Percentiles rank a stretch among this genome's conserved stretches.
Conservation (phyloP, 2,888 invertebrate genomes). For the Diaprepes abbreviatus region DNA sequence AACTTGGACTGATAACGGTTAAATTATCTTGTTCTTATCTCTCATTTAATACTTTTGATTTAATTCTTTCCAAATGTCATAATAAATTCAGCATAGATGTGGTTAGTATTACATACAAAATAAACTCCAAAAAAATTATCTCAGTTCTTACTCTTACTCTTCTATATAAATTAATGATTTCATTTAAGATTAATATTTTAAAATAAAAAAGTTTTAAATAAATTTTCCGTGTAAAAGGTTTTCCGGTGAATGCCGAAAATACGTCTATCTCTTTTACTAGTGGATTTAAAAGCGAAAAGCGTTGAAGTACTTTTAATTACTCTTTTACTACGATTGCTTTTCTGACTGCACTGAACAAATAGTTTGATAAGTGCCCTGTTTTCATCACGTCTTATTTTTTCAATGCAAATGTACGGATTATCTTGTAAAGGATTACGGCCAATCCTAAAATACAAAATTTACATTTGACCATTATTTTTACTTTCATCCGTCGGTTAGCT, state of each 20-base stretch:
- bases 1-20: too few species aligned
- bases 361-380: not conserved
- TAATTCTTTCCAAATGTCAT: too few species aligned
- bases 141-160: too few species aligned
- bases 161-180: not conserved
- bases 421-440: conserved; percentile 34
- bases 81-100: too few species aligned
- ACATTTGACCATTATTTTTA: conserved; percentile 50
- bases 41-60: too few species aligned
- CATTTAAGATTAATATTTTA: not conserved
- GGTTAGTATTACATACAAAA: too few species aligned
- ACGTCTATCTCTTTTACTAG: not conserved
- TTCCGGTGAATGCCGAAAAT: not conserved
- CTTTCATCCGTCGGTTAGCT: conserved; percentile 43
- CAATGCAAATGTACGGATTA: conserved; percentile 41
- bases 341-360: conserved; percentile 1
- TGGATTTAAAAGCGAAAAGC: not conserved
- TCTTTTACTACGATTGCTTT: not conserved
- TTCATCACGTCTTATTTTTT: conserved; percentile 32
- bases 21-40: too few species aligned
- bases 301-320: conserved; percentile 1
- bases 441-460: conserved; percentile 44
- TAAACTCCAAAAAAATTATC: too few species aligned
- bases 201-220: not conserved
- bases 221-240: not conserved